Evolutionary conservation across 2,797 vertebrate species (phyloP).

Genomic region (Arvicola amphibius): DNA sequence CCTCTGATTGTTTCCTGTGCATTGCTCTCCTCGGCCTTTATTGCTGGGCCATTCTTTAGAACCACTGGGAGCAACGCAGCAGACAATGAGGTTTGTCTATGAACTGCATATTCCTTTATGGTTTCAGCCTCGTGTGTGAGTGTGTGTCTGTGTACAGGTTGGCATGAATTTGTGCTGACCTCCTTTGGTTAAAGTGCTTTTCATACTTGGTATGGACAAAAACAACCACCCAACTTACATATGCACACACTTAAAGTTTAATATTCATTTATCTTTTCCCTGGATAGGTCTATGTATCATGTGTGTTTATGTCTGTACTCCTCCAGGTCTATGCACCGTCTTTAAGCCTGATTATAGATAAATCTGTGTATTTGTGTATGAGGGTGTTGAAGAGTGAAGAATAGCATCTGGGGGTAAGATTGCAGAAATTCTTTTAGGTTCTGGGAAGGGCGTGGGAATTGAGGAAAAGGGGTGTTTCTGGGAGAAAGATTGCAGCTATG

Average conservation of each 20-base stretch:
- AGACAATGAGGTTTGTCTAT: conserved; percentile 65
- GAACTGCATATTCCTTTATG: neutral
- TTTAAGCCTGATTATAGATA: neutral
- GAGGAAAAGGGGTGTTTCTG: neutral
- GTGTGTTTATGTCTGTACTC: neutral
- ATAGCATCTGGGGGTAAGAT: neutral
- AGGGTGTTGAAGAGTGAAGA: neutral
- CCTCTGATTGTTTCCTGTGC: neutral
- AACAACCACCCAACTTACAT: neutral
- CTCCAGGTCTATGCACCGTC: neutral
- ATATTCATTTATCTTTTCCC: neutral
- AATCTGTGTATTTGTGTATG: neutral
- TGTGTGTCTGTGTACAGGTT: neutral
- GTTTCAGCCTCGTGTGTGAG: neutral
- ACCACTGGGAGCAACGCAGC: neutral
- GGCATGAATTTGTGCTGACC: neutral
- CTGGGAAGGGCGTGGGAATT: neutral
- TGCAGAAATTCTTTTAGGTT: neutral
- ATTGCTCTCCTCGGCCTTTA: neutral
- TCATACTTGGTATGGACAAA: neutral
- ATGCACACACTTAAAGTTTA: neutral
- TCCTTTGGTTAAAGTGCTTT: neutral
- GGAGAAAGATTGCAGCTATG: neutral
- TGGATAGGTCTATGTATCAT: neutral
- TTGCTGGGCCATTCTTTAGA: neutral